phyloP scores from a whole-genome alignment of 2,888 invertebrate genomes.

The Ernsta delagoae region DNA sequence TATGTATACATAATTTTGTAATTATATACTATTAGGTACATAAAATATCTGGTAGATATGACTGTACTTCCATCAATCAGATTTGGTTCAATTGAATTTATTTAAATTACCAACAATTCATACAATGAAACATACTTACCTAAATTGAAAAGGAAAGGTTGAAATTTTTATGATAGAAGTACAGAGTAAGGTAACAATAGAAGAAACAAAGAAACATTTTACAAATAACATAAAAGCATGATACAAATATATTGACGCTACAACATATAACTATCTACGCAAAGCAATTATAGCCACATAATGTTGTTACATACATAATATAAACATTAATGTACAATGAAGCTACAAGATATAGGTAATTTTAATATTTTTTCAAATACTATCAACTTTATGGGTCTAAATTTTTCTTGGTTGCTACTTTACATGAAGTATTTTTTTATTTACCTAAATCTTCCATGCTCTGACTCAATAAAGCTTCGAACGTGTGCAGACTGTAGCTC shows the following conservation, averaged over 20 bases:
- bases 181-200: conserved; percentile 12
- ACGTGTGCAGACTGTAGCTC: conserved; percentile 96
- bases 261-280: conserved; percentile 38
- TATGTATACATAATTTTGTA: too few relatives aligned
- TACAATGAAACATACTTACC: too few relatives aligned
- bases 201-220: conserved; percentile 19
- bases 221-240: conserved; percentile 33
- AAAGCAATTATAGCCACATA: conserved; percentile 31
- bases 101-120: too few relatives aligned
- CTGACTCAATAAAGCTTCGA: conserved; percentile 95
- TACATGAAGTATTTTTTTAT: conserved; percentile 43
- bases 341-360: conserved; percentile 34
- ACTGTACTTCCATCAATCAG: too few relatives aligned
- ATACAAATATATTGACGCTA: conserved; percentile 25
- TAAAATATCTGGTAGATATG: too few relatives aligned
- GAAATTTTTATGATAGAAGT: too few relatives aligned
- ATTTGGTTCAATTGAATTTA: too few relatives aligned
- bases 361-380: conserved; percentile 16
- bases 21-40: too few relatives aligned
- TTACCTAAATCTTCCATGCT: conserved; percentile 97
- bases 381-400: conserved; percentile 25
- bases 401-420: conserved; percentile 23
- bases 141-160: too few relatives aligned
- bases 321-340: conserved; percentile 10
- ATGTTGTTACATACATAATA: conserved; percentile 8